Evolutionary conservation across 2,113 vertebrate species (phyloP), one percentile per base, ranked within the genome.

Genomic region (Crotophaga sulcirostris): DNA sequence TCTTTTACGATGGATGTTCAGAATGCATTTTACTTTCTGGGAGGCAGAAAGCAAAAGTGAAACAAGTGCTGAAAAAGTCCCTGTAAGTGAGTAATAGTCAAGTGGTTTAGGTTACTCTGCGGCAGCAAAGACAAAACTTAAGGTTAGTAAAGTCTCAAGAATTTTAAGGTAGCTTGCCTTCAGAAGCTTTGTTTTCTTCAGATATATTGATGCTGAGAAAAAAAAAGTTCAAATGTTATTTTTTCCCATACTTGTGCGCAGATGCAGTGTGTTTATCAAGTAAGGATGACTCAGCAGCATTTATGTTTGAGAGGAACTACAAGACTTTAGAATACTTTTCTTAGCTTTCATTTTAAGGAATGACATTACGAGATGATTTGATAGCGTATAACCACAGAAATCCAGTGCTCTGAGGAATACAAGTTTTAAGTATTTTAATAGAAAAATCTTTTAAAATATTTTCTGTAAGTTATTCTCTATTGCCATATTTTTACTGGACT

Each of bases 281-380:
- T 81, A 84, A 90, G 76, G 58, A 94, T 97, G 96, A 97, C 89
- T 97, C 93, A 93, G 93, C 96, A 93, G 15, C 56, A 49, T 91
- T 84, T 78, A 18, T 67, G 21, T 60, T 73, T 18, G 24, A 82
- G 23, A 83, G 31, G 7, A 80, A 4, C 9, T 51, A 17, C 11
- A 15, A 25, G 16, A 58, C 14, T 92, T 89, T 34, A 68, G 63
- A 66, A 66, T 28, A 54, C 13, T 2, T 55, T n/a, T 52, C 51
- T 33, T 63, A 66, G 79, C 49, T 84, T 95, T 77, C 12, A 13
- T 81, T 90, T 77, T 59, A 63, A 79, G 45, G 34, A 88, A 42
- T 86, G 42, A 11, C 7, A 24, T 73, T 42, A 25, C 17, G 42
- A 83, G 38, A 80, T 59, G 5, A 58, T 25, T 87, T 10, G 3